Conservation (phyloP, 2,888 invertebrate species). For the Elgonia sp. region DNA sequence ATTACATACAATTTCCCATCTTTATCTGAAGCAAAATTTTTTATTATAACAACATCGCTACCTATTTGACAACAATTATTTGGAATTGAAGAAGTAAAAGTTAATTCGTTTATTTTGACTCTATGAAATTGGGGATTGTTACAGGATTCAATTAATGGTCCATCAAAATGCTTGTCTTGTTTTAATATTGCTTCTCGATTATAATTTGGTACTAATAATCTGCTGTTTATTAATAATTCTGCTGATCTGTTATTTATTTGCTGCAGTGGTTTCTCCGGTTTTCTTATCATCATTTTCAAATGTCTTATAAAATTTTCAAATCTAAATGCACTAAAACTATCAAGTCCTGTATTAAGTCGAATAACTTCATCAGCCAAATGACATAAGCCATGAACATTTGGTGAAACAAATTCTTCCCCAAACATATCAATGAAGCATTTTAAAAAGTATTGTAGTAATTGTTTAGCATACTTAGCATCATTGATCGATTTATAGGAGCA, state of each 20-base stretch:
- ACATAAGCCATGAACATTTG: conserved; percentile 56
- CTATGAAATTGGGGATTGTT: conserved; percentile 31
- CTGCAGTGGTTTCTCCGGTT: conserved; percentile 51
- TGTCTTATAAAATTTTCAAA: conserved; percentile 63
- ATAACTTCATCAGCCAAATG: conserved; percentile 57
- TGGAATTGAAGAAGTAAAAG: conserved; percentile 19
- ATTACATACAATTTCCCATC: conserved; percentile 15
- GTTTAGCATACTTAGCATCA: background rate
- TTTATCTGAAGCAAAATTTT: conserved; percentile 33
- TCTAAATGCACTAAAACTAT: conserved; percentile 57
- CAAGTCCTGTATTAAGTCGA: conserved; percentile 27
- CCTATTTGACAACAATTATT: conserved; percentile 50
- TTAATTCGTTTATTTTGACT: background rate
- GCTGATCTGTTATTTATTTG: conserved; percentile 33
- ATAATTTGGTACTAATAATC: background rate
- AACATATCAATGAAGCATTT: conserved; percentile 26
- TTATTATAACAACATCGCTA: conserved; percentile 26
- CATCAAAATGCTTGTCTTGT: background rate
- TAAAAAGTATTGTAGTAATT: conserved; percentile 40
- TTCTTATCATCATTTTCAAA: conserved; percentile 49
- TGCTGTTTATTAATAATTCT: background rate
- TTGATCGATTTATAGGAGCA: conserved; percentile 2
- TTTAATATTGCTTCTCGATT: background rate
- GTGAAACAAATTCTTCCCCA: conserved; percentile 56
- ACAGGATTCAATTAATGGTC: conserved; percentile 20